Evolutionary conservation across 30 jellyfish, hydroid and myxozoan species (phyloP).

Genomic region (Hydractinia echinata): DNA sequence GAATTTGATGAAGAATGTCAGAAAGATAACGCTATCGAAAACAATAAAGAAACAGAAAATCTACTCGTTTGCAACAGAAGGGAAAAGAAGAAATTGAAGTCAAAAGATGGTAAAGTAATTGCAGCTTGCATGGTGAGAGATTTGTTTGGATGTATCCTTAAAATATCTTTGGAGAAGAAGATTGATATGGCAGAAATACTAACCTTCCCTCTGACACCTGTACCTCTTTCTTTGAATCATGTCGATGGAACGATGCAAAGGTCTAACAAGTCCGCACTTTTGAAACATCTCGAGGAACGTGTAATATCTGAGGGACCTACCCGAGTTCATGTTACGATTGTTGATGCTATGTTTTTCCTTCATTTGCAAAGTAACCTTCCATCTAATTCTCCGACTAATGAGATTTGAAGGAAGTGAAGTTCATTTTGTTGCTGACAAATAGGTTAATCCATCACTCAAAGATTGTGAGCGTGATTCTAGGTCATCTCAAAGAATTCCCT

Average conservation of each 20-base stretch:
- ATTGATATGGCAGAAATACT: not conserved
- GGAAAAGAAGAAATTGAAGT: not conserved
- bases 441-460: constrained; percentile 4
- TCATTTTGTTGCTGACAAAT: constrained; percentile 8
- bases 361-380: constrained; percentile 8
- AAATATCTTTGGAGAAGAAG: constrained; percentile 1
- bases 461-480: constrained; percentile 23
- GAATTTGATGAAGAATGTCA: not conserved
- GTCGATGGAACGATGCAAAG: not conserved
- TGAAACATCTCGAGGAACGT: too few species aligned
- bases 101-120: not conserved
- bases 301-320: too few species aligned
- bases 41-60: too few species aligned
- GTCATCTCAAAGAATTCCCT: not conserved
- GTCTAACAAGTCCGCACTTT: not conserved
- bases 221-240: not conserved
- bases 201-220: constrained; percentile 2
- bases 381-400: not conserved
- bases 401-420: not conserved
- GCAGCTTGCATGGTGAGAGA: not conserved
- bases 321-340: too few species aligned
- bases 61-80: not conserved
- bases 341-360: not conserved
- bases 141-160: too few species aligned
- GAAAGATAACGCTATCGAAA: not conserved